These are phyloP conservation scores for Pteromalus puparum DNA, from an alignment of 1,140 invertebrate genomes.

Conservation along the genomic window DNA sequence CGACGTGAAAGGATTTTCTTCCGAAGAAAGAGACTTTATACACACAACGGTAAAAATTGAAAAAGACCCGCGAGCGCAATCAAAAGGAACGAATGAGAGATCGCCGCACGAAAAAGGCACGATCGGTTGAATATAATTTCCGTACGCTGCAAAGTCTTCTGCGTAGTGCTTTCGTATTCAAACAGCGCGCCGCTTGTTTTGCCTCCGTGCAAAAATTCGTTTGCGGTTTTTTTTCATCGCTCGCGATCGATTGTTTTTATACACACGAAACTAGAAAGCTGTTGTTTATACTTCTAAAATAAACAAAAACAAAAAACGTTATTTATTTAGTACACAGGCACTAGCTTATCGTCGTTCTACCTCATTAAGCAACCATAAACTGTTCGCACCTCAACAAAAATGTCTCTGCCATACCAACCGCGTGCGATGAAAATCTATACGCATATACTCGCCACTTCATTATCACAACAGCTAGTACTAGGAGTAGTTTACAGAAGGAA, in stretches of 20 bases:
- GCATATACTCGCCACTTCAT: neutral
- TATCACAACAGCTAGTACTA: neutral
- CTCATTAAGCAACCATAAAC: neutral
- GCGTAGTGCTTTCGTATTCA: no score
- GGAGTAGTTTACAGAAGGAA: neutral
- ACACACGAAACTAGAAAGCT: no score
- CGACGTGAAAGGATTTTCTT: neutral
- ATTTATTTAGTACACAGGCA: no score
- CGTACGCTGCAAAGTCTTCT: neutral
- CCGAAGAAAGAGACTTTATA: neutral
- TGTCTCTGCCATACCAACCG: no score
- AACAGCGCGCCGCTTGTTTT: no score
- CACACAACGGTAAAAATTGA: neutral
- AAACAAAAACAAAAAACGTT: no score
- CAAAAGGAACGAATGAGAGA: neutral
- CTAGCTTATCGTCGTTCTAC: neutral
- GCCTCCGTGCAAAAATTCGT: no score
- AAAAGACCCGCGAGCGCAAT: conserved; percentile 17
- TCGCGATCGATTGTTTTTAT: no score
- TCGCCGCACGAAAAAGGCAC: neutral
- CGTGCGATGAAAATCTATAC: neutral
- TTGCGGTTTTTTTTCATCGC: no score
- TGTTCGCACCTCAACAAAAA: neutral
- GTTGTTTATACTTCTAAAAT: no score
- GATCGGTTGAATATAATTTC: neutral